Base-by-base conservation (phyloP, 37 sponge, comb jelly and placozoan genomes). In the Agelas oroides region DNA sequence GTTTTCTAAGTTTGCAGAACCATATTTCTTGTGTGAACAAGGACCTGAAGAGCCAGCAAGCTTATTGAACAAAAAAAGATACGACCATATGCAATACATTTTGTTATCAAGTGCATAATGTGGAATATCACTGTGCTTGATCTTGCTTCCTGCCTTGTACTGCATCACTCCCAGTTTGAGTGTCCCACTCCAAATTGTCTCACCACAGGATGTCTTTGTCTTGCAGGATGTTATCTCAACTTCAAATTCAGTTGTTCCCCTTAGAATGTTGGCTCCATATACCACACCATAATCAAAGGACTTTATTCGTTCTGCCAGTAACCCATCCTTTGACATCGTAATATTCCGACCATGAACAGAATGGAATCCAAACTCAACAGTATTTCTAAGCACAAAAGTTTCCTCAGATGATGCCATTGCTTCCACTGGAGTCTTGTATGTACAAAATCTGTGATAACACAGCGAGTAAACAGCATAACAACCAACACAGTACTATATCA, bases 151-250 rank as follows among this genome's bases (percentile, higher is more conserved):
- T 20, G 41, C 33, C 53, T 70, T 55, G 16, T 53, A 65, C 59
- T 75, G 57, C 87, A 92, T 85, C 13, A 95, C 81, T 11, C 95
- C 95, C 17, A 95, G 83, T 59, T 95, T 95, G 24, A 95, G 72
- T 5, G 94, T 91, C 41, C 95, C 95, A 1, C 93, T 89, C 95
- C 95, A 95, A n/a, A n/a, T n/a, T n/a, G n/a, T n/a, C n/a, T n/a
- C n/a, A n/a, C n/a, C n/a, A n/a, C n/a, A n/a, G n/a, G n/a, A n/a
- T n/a, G n/a, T n/a, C 5, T 74, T 75, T 6, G 89, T 95, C 0
- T 93, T 93, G 33, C 88, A 82, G 6, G 75, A 76, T 28, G 71
- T 36, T 17, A 95, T 20, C 37, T 75, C 84, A 6, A 95, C 94
- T 61, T 91, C 93, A 89, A 95, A 95, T 34, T 92, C 93, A 14